Evolutionary conservation across 2,888 invertebrate genomes (phyloP).

Genomic region (Cephus runcator): DNA sequence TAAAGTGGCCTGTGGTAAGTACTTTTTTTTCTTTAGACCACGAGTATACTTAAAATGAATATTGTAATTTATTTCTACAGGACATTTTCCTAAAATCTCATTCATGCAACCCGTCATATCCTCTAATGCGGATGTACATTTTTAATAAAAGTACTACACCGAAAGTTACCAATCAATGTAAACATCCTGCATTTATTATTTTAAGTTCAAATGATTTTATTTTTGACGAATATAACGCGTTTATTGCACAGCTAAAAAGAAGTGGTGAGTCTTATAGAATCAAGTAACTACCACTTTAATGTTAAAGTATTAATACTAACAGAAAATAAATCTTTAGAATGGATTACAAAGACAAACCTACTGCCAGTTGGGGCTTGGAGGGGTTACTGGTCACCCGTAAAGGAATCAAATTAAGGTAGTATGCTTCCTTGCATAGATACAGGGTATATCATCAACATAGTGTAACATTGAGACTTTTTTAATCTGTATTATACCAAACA

Average conservation of each 20-base stretch:
- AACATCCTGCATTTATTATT: conserved; percentile 20
- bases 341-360: conserved; percentile 71
- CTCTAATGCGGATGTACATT: conserved; percentile 33
- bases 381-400: conserved; percentile 19
- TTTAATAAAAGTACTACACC: background rate
- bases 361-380: conserved; percentile 73
- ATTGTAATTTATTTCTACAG: conserved; percentile 16
- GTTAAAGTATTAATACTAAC: background rate
- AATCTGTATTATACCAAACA: conserved; percentile 9
- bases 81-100: conserved; percentile 23
- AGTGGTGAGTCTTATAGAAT: conserved; percentile 37
- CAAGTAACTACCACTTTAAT: background rate
- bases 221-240: conserved; percentile 47
- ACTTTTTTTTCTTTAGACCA: conserved; percentile 10
- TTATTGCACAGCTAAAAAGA: conserved; percentile 40
- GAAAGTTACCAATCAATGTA: background rate
- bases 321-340: conserved; percentile 64
- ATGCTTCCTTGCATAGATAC: background rate
- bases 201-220: conserved; percentile 42
- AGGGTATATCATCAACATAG: background rate
- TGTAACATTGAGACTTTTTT: background rate
- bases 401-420: background rate
- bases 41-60: background rate
- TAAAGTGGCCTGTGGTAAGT: conserved; percentile 53
- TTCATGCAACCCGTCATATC: conserved; percentile 44